Evolutionary conservation across 2,113 vertebrate species (phyloP).

Genomic region (Poicephalus meyeri): DNA sequence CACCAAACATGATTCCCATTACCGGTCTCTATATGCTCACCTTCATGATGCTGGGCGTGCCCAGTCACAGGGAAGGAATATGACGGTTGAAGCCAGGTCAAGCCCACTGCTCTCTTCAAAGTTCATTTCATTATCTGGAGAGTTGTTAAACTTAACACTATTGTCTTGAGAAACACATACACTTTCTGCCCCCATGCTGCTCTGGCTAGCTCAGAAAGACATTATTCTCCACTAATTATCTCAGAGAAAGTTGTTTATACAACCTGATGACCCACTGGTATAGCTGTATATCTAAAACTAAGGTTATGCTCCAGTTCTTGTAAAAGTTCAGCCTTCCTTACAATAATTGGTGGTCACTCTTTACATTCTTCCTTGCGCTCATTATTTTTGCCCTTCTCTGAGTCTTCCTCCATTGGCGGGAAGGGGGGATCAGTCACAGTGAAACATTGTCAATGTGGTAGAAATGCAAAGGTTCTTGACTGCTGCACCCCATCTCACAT

Average conservation of each 20-base stretch:
- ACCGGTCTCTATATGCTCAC: background rate
- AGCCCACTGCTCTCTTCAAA: background rate
- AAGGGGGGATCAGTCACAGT: background rate
- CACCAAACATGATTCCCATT: background rate
- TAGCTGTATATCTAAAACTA: background rate
- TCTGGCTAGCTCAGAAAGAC: background rate
- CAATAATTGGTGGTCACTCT: background rate
- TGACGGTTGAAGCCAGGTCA: background rate
- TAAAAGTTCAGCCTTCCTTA: background rate
- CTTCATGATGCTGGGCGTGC: fast-evolving
- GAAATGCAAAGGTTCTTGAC: background rate
- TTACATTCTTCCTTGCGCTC: background rate
- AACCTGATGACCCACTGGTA: background rate
- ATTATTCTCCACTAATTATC: background rate
- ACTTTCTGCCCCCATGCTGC: background rate
- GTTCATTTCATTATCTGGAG: background rate
- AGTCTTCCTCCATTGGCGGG: background rate
- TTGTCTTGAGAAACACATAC: background rate
- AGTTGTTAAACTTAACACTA: background rate
- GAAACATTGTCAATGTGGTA: background rate
- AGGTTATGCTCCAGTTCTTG: background rate
- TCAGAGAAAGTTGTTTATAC: background rate
- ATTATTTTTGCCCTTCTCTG: background rate
- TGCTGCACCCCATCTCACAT: background rate
- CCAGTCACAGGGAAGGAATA: background rate